Evolutionary conservation across 1,140 invertebrate species (phyloP), one percentile per base, ranked within the genome.

Genomic region (Drosophila micromelanica): DNA sequence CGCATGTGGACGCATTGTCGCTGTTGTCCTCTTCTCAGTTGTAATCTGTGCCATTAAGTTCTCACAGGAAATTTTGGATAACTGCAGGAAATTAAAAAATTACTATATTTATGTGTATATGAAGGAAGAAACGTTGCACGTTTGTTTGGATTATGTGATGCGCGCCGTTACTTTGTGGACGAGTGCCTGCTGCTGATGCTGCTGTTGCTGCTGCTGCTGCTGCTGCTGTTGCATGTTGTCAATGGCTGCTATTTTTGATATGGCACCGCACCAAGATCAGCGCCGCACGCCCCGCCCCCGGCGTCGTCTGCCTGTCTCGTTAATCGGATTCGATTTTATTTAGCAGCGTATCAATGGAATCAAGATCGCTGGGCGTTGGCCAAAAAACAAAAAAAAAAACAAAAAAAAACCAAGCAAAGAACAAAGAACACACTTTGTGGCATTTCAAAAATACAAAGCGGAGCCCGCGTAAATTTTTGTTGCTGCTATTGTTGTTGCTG

Each of bases 191-290:
- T 37, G 59, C 51, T 48, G n/a, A 30, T 43, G 32, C 7, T 23
- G 48, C 30, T 59, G 63, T 43, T 61, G n/a, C 40, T 43, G 32
- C 7, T 23, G 48, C 30, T 59, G 63, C 49, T 61, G 38, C 9
- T 57, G 52, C 20, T 30, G 12, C 43, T 7, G 57, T 38, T n/a
- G 13, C 12, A 23, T 38, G 69, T 60, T 82, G 84, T 86, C 82
- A 87, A 86, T 86, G 82, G 77, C 76, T 89, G 82, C 87, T 90
- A 90, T 90, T 90, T 90, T 90, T 69, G 77, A 89, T 71, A 87
- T 90, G 89, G 87, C 82, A 90, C 77, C 72, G 70, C 73, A 73
- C 87, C 89, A 89, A 90, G 89, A 90, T 84, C 89, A 90, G 68
- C 55, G 60, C 56, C 59, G 35, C 67, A 70, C 48, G 59, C 38